These are phyloP conservation scores for Lacanobia oleracea DNA, from an alignment of 2,888 invertebrate genomes.

Conservation along the genomic window DNA sequence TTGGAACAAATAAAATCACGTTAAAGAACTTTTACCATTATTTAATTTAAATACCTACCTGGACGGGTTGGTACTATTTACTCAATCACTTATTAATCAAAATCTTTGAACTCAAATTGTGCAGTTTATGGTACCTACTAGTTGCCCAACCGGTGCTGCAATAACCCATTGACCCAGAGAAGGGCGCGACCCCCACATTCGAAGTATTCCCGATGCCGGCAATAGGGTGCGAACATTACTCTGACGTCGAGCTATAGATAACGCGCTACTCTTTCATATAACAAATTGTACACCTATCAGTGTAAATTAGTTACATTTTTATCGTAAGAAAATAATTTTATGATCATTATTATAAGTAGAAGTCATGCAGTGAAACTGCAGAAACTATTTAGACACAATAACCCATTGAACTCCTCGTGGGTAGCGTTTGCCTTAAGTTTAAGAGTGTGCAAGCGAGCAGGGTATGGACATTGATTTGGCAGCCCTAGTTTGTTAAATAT, in stretches of 20 bases:
- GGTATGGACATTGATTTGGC: not conserved
- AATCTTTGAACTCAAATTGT: not conserved
- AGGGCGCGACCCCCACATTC: not conserved
- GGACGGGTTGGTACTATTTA: too few species aligned
- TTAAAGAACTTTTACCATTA: too few species aligned
- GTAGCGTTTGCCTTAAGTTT: not conserved
- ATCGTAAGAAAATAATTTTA: not conserved
- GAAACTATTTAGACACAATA: not conserved
- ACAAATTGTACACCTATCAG: not conserved
- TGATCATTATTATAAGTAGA: not conserved
- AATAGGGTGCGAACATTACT: conserved; percentile 4
- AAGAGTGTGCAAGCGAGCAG: not conserved
- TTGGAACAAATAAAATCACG: too few species aligned
- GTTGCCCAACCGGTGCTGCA: not conserved
- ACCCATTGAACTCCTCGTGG: too few species aligned
- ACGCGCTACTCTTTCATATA: not conserved
- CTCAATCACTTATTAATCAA: too few species aligned
- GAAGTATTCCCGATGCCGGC: not conserved
- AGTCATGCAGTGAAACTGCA: not conserved
- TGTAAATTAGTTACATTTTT: not conserved
- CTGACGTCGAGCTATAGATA: conserved; percentile 2
- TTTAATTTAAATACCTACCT: too few species aligned
- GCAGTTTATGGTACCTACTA: not conserved
- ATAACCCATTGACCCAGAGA: conserved; percentile 42
- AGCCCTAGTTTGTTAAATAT: not conserved